These are phyloP conservation scores for Hypsopygia costalis DNA, from an alignment of 2,888 invertebrate species.

Conservation along the genomic window DNA sequence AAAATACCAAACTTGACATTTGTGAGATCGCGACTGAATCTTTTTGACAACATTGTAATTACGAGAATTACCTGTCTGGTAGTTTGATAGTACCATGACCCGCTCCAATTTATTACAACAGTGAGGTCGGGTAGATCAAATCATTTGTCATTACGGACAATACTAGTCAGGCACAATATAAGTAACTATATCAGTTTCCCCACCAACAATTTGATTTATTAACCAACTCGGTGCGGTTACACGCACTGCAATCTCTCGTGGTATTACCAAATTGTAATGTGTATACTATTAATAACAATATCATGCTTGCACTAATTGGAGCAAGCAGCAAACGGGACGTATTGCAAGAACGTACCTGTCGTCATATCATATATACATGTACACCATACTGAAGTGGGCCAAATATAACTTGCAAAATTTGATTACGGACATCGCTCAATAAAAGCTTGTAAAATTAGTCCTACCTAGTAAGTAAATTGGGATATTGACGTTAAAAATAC, in stretches of 20 bases:
- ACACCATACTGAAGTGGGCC: too few relatives aligned
- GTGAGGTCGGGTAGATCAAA: conserved; percentile 26
- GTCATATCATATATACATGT: too few relatives aligned
- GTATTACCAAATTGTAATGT: conserved; percentile 30
- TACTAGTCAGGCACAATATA: conserved; percentile 19
- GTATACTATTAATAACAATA: conserved; percentile 19
- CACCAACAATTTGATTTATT: conserved; percentile 45
- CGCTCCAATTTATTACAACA: conserved; percentile 17
- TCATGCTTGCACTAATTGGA: conserved; percentile 19
- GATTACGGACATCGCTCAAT: too few relatives aligned
- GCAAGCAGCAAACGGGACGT: conserved; percentile 11
- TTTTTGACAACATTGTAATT: too few relatives aligned
- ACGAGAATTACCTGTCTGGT: too few relatives aligned
- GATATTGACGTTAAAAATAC: too few relatives aligned
- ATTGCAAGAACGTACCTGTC: conserved; percentile 15
- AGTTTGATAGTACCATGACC: background rate
- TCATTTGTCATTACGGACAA: conserved; percentile 39
- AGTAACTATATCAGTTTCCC: conserved; percentile 34
- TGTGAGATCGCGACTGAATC: too few relatives aligned
- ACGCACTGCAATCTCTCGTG: conserved; percentile 29
- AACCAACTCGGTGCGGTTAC: conserved; percentile 25
- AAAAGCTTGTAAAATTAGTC: too few relatives aligned
- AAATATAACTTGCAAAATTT: too few relatives aligned
- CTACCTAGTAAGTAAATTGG: too few relatives aligned
- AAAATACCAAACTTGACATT: too few relatives aligned